Conservation (phyloP, 2,113 vertebrate genomes). For the Sapayoa aenigma region DNA sequence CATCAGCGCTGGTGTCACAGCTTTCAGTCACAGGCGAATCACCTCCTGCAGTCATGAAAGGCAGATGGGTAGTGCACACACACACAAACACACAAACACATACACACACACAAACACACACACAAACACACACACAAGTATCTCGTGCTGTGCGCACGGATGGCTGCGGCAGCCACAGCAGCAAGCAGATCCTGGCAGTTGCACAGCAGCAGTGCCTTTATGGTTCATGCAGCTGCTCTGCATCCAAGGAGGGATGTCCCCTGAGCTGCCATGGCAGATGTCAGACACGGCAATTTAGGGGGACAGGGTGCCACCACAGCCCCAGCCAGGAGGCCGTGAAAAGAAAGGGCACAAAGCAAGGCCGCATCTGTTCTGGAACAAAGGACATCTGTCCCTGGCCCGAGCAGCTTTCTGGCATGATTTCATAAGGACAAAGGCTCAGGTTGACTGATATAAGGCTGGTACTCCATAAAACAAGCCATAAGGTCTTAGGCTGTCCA, state of each 20-base stretch:
- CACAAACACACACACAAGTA: neutral
- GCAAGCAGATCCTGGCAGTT: neutral
- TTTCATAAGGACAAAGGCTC: constrained; percentile 53
- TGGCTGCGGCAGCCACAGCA: fast-evolving
- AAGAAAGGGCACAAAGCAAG: constrained; percentile 38
- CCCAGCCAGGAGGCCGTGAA: neutral
- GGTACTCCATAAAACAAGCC: constrained; percentile 28
- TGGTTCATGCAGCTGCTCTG: neutral
- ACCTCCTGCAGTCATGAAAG: neutral
- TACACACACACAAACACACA: no score
- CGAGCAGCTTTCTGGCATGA: neutral
- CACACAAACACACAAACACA: no score
- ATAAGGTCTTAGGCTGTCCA: neutral
- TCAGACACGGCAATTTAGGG: neutral
- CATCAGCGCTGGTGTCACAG: neutral
- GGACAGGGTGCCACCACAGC: neutral
- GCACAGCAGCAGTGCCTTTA: neutral
- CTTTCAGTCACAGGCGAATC: neutral
- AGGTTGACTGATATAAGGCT: constrained; percentile 29
- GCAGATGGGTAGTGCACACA: neutral
- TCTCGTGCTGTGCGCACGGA: fast-evolving
- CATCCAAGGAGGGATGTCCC: neutral
- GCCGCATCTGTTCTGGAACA: constrained; percentile 26
- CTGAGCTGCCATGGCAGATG: neutral
- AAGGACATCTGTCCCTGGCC: constrained; percentile 59